Evolutionary conservation across 2,113 vertebrate species (phyloP).

Genomic region (Tragelaphus scriptus): DNA sequence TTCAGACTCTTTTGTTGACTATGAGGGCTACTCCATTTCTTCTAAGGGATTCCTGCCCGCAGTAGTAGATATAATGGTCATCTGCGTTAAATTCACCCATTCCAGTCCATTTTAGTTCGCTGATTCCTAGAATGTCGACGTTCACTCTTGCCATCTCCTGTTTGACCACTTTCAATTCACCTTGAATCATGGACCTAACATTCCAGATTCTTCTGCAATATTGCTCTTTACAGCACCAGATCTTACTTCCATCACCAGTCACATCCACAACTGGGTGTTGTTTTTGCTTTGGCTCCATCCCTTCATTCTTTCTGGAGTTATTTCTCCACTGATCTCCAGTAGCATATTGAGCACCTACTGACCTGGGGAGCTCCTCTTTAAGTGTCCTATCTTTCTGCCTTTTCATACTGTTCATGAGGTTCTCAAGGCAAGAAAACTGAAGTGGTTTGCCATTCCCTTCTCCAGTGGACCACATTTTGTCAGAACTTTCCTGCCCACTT

Average conservation of each 20-base stretch:
- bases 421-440: neutral
- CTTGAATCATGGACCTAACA: neutral
- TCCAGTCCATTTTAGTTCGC: neutral
- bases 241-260: neutral
- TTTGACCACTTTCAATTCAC: neutral
- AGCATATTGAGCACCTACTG: neutral
- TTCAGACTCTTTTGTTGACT: neutral
- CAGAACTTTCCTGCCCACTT: neutral
- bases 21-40: neutral
- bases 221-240: neutral
- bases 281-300: neutral
- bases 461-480: neutral
- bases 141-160: neutral
- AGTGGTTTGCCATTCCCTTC: neutral
- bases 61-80: neutral
- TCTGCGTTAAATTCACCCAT: neutral
- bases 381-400: neutral
- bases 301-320: neutral
- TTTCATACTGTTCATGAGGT: neutral
- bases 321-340: neutral
- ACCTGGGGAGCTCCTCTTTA: neutral
- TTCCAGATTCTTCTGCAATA: neutral
- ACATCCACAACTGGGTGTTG: neutral
- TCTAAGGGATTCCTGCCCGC: neutral
- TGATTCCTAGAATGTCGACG: neutral